Conservation (phyloP, 2,888 invertebrate genomes). For the Acanthoscelides obtectus region DNA sequence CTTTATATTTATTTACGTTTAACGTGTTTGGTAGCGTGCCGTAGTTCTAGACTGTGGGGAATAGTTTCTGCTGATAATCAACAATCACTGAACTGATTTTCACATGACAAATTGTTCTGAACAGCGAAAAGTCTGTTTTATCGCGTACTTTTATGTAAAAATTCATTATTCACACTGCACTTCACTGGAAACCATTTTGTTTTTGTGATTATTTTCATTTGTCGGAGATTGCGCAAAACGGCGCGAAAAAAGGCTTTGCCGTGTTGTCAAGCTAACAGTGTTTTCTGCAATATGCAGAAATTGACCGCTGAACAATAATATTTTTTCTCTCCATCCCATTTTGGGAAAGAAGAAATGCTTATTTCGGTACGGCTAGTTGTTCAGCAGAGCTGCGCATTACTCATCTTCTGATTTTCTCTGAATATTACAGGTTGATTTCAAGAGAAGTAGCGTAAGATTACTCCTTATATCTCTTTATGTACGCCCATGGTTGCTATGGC, state of each 20-base stretch:
- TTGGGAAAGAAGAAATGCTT: too few relatives aligned
- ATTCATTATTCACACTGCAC: constrained; percentile 42
- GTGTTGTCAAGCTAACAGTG: not conserved
- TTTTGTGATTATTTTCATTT: constrained; percentile 32
- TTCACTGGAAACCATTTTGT: constrained; percentile 47
- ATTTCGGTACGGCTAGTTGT: too few relatives aligned
- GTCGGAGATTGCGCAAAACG: not conserved
- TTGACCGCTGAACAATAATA: too few relatives aligned
- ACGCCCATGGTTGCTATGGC: too few relatives aligned
- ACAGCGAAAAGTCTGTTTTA: constrained; percentile 8
- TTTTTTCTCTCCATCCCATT: too few relatives aligned
- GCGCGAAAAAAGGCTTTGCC: not conserved
- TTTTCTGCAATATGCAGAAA: too few relatives aligned
- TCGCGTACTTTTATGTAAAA: constrained; percentile 31
- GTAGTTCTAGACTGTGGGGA: not conserved
- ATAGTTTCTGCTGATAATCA: not conserved
- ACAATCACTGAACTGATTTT: not conserved
- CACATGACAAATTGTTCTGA: not conserved
- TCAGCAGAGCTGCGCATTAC: too few relatives aligned
- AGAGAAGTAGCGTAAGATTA: too few relatives aligned
- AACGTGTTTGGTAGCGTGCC: constrained; percentile 11
- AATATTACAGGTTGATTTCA: too few relatives aligned
- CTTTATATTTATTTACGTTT: constrained; percentile 24
- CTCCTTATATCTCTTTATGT: too few relatives aligned
- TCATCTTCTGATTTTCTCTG: too few relatives aligned